These are phyloP conservation scores for Hiodon alosoides DNA, from an alignment of 2,113 vertebrate species.

Conservation along the genomic window DNA sequence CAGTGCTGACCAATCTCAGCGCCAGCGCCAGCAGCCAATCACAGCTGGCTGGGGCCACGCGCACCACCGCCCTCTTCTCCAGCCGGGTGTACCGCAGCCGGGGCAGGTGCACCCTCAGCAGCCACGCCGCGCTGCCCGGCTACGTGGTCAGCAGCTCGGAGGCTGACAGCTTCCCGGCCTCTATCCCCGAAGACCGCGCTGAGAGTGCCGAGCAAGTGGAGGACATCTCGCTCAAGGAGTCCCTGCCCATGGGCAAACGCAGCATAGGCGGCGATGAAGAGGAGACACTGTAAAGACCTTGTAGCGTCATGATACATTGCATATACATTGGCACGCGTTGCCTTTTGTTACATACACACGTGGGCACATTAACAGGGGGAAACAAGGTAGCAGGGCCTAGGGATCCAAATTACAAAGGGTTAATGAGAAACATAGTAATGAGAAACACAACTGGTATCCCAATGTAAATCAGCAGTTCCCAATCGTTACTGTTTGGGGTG, in stretches of 20 bases:
- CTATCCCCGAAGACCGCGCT: slow-evolving; percentile 60
- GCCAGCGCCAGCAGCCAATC: slow-evolving; percentile 79
- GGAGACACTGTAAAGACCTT: slow-evolving; percentile 51
- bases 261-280: slow-evolving; percentile 50
- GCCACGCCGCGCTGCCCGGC: slow-evolving; percentile 69
- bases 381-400: too few relatives aligned
- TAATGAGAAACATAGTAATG: too few relatives aligned
- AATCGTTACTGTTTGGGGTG: too few relatives aligned
- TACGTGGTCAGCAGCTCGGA: slow-evolving; percentile 80
- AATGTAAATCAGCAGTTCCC: too few relatives aligned
- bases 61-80: slow-evolving; percentile 61
- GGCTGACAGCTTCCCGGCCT: slow-evolving; percentile 59
- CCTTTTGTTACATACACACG: too few relatives aligned
- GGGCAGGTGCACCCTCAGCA: slow-evolving; percentile 32
- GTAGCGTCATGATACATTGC: too few relatives aligned
- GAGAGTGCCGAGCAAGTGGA: slow-evolving; percentile 60
- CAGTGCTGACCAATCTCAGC: slow-evolving; percentile 71
- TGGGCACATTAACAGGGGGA: too few relatives aligned
- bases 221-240: slow-evolving; percentile 61
- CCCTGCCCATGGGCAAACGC: slow-evolving; percentile 34
- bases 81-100: slow-evolving; percentile 45
- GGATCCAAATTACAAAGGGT: too few relatives aligned
- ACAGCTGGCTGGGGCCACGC: slow-evolving; percentile 61
- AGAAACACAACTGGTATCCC: too few relatives aligned
- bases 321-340: too few relatives aligned